Percentiles rank a stretch among this genome's conserved stretches.
Evolutionary conservation across 2,888 invertebrate species (phyloP).

Genomic region (Philonicus albiceps): DNA sequence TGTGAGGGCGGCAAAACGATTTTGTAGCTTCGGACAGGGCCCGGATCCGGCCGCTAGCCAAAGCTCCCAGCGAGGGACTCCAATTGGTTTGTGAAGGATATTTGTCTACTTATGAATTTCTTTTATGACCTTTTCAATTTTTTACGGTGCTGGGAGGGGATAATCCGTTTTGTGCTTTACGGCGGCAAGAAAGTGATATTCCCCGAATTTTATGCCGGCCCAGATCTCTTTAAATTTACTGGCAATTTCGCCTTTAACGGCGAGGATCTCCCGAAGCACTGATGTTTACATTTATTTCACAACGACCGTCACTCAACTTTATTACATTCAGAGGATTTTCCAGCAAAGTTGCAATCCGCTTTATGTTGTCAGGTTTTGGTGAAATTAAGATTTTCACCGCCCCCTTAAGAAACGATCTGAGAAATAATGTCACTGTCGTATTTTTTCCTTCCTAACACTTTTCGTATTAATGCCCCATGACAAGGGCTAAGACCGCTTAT

Average conservation of each 20-base stretch:
- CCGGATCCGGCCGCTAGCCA: neutral
- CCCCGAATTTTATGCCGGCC: neutral
- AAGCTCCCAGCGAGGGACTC: neutral
- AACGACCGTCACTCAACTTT: neutral
- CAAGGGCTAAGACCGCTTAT: neutral
- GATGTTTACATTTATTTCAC: neutral
- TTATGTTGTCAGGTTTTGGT: neutral
- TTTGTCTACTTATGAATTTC: slow-evolving; percentile 6
- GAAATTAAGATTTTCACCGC: neutral
- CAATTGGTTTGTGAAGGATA: neutral
- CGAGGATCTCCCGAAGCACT: neutral
- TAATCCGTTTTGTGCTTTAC: neutral
- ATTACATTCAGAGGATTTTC: neutral
- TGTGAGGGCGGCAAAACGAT: slow-evolving; percentile 5
- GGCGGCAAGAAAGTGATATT: neutral
- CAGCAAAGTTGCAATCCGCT: neutral
- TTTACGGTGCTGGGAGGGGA: neutral
- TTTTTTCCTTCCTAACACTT: neutral
- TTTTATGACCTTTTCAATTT: slow-evolving; percentile 5
- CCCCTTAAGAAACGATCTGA: neutral
- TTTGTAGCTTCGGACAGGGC: neutral
- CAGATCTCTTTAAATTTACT: neutral
- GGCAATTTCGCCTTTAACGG: neutral
- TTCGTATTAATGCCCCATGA: neutral
- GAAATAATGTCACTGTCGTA: neutral